Evolutionary conservation across 2,113 vertebrate species (phyloP).

Genomic region (Oreotragus oreotragus): DNA sequence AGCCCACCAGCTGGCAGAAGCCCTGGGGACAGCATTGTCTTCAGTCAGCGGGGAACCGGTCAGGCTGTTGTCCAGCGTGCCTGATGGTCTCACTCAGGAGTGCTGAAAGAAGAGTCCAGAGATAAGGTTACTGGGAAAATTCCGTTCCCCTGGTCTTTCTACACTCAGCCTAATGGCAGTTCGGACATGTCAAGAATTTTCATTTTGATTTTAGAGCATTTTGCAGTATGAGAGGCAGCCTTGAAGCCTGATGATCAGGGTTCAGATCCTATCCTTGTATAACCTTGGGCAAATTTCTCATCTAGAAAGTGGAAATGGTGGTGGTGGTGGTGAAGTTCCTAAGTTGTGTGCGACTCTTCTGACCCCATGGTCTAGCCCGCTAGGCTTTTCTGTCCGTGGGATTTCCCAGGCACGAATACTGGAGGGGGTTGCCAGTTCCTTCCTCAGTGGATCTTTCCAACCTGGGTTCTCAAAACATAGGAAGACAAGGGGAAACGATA

Average conservation of each 20-base stretch:
- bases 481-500: not conserved
- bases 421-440: not conserved
- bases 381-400: not conserved
- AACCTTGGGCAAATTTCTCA: not conserved
- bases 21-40: not conserved
- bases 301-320: not conserved
- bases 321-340: not conserved
- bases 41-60: not conserved
- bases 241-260: not conserved
- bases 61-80: not conserved
- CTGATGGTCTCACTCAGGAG: not conserved
- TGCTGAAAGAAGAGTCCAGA: conserved; percentile 4
- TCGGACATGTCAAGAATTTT: conserved; percentile 9
- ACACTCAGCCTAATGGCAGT: not conserved
- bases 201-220: conserved; percentile 32
- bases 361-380: not conserved
- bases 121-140: conserved; percentile 62
- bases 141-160: not conserved
- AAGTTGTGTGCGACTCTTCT: not conserved
- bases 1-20: not conserved
- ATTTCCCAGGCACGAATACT: not conserved
- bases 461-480: not conserved
- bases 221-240: not conserved
- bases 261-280: not conserved
- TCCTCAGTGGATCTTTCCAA: not conserved